Evolutionary conservation across 2,888 invertebrate genomes (phyloP).

Genomic region (Lycophotia porphyrea): DNA sequence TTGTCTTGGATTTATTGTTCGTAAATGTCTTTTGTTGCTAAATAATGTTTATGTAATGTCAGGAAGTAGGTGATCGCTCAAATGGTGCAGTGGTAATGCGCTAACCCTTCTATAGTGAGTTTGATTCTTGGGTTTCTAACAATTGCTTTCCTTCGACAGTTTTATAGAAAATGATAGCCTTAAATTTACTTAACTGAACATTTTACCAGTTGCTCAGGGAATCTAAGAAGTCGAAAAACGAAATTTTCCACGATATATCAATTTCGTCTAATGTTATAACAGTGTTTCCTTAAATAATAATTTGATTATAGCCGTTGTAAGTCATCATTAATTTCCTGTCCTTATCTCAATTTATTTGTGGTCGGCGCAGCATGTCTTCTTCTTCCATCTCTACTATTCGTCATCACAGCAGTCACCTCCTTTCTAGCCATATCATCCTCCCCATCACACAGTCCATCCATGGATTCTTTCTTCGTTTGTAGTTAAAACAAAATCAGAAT

Average conservation of each 20-base stretch:
- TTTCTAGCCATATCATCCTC: no score
- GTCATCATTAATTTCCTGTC: no score
- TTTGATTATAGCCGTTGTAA: background rate
- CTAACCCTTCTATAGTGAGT: no score
- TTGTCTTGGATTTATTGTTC: slow-evolving; percentile 49
- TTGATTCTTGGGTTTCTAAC: background rate
- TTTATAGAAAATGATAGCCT: background rate
- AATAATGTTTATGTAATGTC: slow-evolving; percentile 17
- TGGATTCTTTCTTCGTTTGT: no score
- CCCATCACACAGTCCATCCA: no score
- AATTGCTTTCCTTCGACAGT: background rate
- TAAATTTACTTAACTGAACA: no score
- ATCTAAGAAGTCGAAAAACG: background rate
- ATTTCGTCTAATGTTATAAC: no score
- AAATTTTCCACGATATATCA: background rate
- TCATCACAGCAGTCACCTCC: no score
- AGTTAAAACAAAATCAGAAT: background rate
- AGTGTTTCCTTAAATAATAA: background rate
- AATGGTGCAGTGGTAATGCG: background rate
- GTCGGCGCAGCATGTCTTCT: no score
- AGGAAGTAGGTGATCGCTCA: background rate
- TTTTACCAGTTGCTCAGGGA: background rate
- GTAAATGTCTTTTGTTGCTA: slow-evolving; percentile 35
- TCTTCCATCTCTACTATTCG: no score
- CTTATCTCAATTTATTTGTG: no score